These are phyloP conservation scores for Megastigmus dorsalis DNA, from an alignment of 2,888 invertebrate species.

Conservation along the genomic window DNA sequence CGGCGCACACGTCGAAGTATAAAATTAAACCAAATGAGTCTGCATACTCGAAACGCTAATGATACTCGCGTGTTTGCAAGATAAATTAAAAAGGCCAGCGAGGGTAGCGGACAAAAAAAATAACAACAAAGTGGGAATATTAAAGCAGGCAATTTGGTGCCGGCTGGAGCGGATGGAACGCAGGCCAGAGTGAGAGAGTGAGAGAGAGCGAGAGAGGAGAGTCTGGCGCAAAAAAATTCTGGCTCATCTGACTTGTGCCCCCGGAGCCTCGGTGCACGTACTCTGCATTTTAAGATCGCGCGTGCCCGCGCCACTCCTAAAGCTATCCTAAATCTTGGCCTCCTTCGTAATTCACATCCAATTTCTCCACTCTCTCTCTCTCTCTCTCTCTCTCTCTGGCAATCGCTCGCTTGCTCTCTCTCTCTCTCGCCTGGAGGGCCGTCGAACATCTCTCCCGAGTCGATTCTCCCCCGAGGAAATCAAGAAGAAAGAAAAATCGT, in stretches of 20 bases:
- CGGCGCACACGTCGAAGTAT: too few species aligned
- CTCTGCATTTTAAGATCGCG: conserved; percentile 48
- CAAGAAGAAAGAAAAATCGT: conserved; percentile 42
- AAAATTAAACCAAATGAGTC: too few species aligned
- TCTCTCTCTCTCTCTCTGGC: background rate
- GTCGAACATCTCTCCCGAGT: too few species aligned
- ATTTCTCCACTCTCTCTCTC: conserved; percentile 35
- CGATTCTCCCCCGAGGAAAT: conserved; percentile 37
- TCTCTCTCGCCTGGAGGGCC: too few species aligned
- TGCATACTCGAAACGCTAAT: too few species aligned
- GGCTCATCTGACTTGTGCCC: conserved; percentile 28
- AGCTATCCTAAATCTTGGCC: conserved; percentile 44
- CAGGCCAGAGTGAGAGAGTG: background rate
- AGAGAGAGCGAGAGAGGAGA: background rate
- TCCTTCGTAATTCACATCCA: conserved; percentile 49
- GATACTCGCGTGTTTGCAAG: too few species aligned
- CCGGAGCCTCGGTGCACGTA: conserved; percentile 21
- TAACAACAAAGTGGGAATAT: too few species aligned
- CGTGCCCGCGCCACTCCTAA: conserved; percentile 25
- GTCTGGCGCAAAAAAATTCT: conserved; percentile 28
- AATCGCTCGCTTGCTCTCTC: background rate
- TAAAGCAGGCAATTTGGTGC: too few species aligned
- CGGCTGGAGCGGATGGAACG: too few species aligned
- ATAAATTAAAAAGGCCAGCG: too few species aligned
- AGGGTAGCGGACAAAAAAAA: too few species aligned